These are phyloP conservation scores for Lutjanus campechanus DNA, from an alignment of 2,797 vertebrate genomes.

Conservation along the genomic window DNA sequence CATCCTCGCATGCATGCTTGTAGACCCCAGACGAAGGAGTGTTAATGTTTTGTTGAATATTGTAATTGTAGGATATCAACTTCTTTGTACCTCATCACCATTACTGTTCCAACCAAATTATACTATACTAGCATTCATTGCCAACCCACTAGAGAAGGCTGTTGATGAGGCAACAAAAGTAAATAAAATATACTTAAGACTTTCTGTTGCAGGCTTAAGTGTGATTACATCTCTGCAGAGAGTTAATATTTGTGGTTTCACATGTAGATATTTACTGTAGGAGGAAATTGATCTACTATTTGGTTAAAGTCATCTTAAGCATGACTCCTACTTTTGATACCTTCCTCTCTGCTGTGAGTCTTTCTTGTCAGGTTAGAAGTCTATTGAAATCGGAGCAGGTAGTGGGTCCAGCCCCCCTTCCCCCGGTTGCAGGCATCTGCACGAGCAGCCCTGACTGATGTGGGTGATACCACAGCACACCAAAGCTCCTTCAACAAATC, in stretches of 20 bases:
- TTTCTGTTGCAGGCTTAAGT: background rate
- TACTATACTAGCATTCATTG: slow-evolving; percentile 24
- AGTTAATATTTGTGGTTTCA: slow-evolving; percentile 8
- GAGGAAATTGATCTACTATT: background rate
- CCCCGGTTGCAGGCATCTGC: slow-evolving; percentile 78
- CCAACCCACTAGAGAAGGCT: slow-evolving; percentile 63
- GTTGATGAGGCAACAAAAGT: slow-evolving; percentile 21
- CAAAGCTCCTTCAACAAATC: slow-evolving; percentile 82
- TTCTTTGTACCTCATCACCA: background rate
- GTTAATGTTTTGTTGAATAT: too few species aligned
- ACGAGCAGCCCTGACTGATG: slow-evolving; percentile 78
- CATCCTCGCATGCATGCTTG: too few species aligned
- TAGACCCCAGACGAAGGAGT: too few species aligned
- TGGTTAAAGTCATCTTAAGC: slow-evolving; percentile 15
- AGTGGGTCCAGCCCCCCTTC: slow-evolving; percentile 24
- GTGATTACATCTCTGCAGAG: background rate
- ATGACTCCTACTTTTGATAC: slow-evolving; percentile 22
- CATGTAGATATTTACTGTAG: background rate
- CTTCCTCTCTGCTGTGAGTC: slow-evolving; percentile 20
- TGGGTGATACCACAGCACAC: slow-evolving; percentile 81
- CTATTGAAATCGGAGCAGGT: slow-evolving; percentile 78
- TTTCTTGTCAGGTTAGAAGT: slow-evolving; percentile 51
- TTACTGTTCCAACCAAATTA: background rate
- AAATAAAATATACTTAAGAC: background rate
- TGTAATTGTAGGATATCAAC: too few species aligned